These are phyloP conservation scores for Atrichornis clamosus DNA, from an alignment of 2,113 vertebrate genomes.

Conservation along the genomic window DNA sequence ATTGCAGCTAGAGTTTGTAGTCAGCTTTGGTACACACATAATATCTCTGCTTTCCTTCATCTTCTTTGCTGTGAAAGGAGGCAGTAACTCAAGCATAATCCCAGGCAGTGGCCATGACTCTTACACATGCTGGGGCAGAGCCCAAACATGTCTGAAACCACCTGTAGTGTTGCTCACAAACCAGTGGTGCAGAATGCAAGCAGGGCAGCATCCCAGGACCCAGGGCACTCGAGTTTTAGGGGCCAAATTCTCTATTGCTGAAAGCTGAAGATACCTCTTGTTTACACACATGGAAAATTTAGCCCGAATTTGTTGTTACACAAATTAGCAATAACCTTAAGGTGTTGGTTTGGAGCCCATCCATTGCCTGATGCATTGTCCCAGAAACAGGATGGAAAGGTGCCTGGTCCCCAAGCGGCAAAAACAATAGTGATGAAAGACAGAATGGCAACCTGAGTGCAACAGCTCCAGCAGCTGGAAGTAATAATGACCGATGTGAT, in stretches of 20 bases:
- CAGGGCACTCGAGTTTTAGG: not conserved
- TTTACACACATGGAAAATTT: not conserved
- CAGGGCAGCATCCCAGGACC: not conserved
- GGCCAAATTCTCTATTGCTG: not conserved
- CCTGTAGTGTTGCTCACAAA: not conserved
- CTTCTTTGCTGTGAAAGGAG: not conserved
- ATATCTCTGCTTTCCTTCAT: not conserved
- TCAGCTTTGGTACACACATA: not conserved
- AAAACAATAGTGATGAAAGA: not conserved
- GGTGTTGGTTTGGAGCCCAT: not conserved
- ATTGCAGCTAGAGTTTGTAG: not conserved
- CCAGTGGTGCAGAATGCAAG: not conserved
- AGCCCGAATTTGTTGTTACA: not conserved
- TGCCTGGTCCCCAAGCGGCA: not conserved
- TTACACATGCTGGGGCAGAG: not conserved
- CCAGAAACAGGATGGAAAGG: not conserved
- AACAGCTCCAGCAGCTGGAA: not conserved
- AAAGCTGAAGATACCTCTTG: not conserved
- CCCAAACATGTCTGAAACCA: not conserved
- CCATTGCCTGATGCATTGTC: not conserved
- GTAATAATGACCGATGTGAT: conserved; percentile 1
- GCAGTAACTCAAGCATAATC: not conserved
- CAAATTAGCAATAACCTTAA: not conserved
- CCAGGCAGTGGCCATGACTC: not conserved
- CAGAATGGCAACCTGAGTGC: not conserved